Conservation (phyloP, 2,797 vertebrate species). For the Rhinichthys osculus region DNA sequence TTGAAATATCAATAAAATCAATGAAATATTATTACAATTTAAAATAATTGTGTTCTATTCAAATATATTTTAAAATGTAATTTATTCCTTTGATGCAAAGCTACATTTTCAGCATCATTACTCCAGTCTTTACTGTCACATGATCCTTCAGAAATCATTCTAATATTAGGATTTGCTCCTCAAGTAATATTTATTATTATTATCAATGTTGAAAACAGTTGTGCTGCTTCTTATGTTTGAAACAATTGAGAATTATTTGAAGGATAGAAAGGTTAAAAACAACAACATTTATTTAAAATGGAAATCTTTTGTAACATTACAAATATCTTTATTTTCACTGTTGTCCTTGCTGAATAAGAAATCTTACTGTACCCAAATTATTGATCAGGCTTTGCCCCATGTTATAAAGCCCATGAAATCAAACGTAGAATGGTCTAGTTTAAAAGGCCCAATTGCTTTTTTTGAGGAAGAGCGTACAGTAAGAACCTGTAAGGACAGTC, state of each 20-base stretch:
- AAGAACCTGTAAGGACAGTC: constrained; percentile 22
- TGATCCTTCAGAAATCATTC: neutral
- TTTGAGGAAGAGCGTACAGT: neutral
- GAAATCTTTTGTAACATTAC: neutral
- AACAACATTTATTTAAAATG: neutral
- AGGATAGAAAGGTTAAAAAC: neutral
- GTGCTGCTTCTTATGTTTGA: neutral
- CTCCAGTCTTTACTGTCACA: too few relatives aligned
- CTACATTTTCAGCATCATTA: neutral
- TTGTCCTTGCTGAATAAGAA: neutral
- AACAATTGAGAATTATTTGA: neutral
- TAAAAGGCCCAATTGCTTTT: neutral
- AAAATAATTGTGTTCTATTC: neutral
- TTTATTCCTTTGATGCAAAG: neutral
- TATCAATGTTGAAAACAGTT: neutral
- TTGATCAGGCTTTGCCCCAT: neutral
- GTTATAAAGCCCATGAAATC: neutral
- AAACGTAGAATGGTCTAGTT: neutral
- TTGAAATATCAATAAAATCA: neutral
- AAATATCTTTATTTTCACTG: neutral
- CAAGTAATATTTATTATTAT: neutral
- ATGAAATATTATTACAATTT: neutral
- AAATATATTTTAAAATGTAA: neutral
- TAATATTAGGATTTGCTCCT: neutral
- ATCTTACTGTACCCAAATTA: neutral